Base-by-base conservation (phyloP, 2,113 vertebrate species). In the Cavia aperea region DNA sequence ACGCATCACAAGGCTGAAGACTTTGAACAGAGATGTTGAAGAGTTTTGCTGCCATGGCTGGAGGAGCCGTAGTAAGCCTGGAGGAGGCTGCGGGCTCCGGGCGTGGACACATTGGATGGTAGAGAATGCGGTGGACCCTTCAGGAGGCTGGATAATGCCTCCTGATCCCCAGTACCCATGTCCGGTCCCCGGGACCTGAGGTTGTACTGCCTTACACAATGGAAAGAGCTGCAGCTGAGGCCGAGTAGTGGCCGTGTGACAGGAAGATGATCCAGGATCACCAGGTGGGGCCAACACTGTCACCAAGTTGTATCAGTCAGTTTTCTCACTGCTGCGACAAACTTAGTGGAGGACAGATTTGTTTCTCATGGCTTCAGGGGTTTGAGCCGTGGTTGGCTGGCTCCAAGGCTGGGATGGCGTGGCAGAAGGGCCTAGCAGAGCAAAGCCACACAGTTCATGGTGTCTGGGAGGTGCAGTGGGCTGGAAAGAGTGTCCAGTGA, bases 141-240 rank as follows among this genome's bases (percentile, higher is more conserved):
- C 1, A 3, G 54, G 2, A 26, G 24, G 31, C 54, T 21, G 33
- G 36, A 8, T 36, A 29, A 26, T 18, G 14, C 33, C 9, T 8
- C 21, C 39, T 9, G 18, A 24, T 43, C 33, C 46, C 56, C 43
- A 77, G 4, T 9, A 19, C n/a, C 13, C 79, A 29, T 14, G 36
- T 26, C 6, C 33, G 8, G 31, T 31, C 23, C 51, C 77, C 3
- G 2, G 7, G 23, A 3, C 46, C 46, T 16, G 29, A 33, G 4
- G 1, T 1, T 1, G 4, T 5, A 39, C 68, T 21, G 19, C 18
- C 13, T 68, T 8, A 15, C 2, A 0, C 4, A 14, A 24, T 36
- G 7, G 15, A n/a, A 54, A 31, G 49, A 43, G n/a, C 36, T 18
- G 13, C 21, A 12, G 24, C 33, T 62, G n/a, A 24, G 26, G 31